phyloP scores from a whole-genome alignment of 2,113 vertebrate genomes.

The Paradisaea rubra region DNA sequence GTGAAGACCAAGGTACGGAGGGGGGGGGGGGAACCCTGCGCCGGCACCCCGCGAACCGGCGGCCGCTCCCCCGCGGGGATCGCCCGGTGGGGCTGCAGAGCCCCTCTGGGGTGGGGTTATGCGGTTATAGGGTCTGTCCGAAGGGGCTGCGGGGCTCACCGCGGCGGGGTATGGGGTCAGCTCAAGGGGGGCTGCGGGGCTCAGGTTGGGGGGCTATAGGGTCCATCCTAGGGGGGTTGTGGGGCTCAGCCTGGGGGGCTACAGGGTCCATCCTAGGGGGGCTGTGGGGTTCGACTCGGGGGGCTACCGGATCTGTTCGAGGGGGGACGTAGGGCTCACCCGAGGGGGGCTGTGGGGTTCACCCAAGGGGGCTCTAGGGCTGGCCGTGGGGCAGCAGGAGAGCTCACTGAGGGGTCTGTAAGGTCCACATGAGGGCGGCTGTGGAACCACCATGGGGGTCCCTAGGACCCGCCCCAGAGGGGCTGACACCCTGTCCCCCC shows the following conservation, averaged over 20 bases:
- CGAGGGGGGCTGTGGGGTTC: not conserved
- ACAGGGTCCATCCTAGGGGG: accelerated
- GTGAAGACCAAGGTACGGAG: slow-evolving; percentile 87
- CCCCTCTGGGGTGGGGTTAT: not conserved
- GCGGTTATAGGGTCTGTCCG: not conserved
- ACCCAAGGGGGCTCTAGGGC: not conserved
- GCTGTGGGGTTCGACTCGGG: accelerated
- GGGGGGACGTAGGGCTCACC: not conserved
- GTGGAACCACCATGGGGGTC: not conserved
- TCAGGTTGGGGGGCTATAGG: accelerated
- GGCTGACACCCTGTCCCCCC: not conserved
- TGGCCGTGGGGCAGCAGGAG: not conserved
- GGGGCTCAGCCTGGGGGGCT: not conserved
- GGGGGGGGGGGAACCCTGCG: accelerated
- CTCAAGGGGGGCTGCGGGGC: not conserved
- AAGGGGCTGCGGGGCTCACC: not conserved
- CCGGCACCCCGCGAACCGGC: not conserved
- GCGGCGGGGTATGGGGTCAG: not conserved
- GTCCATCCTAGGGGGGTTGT: no score
- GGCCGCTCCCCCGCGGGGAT: not conserved
- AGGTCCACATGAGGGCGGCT: not conserved
- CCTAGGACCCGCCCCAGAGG: not conserved
- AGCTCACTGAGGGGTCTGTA: no score
- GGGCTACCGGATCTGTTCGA: not conserved
- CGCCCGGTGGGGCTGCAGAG: not conserved